phyloP scores from a whole-genome alignment of 2,113 vertebrate genomes.

The Thalassoma bifasciatum region DNA sequence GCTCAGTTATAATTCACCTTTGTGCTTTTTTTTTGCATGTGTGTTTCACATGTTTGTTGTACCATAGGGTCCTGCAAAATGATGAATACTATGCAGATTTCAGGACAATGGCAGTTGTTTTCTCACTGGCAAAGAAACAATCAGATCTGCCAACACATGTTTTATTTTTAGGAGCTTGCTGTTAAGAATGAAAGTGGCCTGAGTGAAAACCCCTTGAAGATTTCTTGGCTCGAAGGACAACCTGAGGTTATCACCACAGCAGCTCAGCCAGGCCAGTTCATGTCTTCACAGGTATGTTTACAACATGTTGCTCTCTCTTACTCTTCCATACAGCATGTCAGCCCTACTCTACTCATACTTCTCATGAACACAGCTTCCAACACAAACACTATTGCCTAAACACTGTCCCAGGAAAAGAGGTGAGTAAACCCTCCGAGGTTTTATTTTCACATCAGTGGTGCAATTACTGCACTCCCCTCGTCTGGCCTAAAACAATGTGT shows the following conservation, averaged over 20 bases:
- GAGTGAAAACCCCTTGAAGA: conserved; percentile 90
- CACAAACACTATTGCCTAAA: conserved; percentile 68
- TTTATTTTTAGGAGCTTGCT: conserved; percentile 88
- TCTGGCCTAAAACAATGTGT: conserved; percentile 72
- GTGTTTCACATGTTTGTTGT: conserved; percentile 26
- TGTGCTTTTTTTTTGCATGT: conserved; percentile 34
- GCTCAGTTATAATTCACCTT: conserved; percentile 47
- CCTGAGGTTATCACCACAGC: conserved; percentile 70
- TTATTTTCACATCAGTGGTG: conserved; percentile 67
- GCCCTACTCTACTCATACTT: conserved; percentile 51
- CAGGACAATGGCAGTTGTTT: neutral
- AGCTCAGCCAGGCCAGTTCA: conserved; percentile 59
- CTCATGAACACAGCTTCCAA: conserved; percentile 47
- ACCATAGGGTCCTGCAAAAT: conserved; percentile 8
- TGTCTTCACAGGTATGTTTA: conserved; percentile 83
- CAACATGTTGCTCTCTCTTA: conserved; percentile 6
- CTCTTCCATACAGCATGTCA: conserved; percentile 36
- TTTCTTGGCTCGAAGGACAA: conserved; percentile 92
- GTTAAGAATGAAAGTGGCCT: conserved; percentile 92
- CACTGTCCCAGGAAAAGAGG: conserved; percentile 54
- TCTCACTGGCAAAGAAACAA: neutral
- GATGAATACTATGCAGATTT: neutral
- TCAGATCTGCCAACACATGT: neutral
- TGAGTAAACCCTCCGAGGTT: conserved; percentile 73
- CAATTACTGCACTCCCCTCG: conserved; percentile 64